These are phyloP conservation scores for Callipepla californica DNA, from an alignment of 2,113 vertebrate species.

Conservation along the genomic window DNA sequence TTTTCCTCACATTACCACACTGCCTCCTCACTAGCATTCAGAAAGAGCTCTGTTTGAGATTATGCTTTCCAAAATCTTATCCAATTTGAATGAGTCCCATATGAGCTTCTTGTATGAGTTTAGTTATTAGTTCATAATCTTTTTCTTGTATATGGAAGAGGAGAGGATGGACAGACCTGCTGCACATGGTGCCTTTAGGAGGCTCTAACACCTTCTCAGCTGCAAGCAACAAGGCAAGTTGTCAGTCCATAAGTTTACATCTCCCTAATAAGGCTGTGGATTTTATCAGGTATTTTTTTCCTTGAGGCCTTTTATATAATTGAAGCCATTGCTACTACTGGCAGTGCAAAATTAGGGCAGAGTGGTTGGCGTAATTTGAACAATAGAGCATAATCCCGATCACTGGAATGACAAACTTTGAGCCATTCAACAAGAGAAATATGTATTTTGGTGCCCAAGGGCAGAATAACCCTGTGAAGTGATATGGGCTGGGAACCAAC, in stretches of 20 bases:
- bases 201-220: background rate
- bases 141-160: background rate
- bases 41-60: background rate
- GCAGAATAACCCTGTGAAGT: fast-evolving
- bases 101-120: background rate
- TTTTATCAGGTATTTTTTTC: constrained; percentile 7
- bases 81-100: background rate
- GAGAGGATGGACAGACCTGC: background rate
- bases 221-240: background rate
- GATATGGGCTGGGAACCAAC: background rate
- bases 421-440: background rate
- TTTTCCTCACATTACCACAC: background rate
- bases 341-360: background rate
- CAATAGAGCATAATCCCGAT: background rate
- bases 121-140: background rate
- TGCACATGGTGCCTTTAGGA: background rate
- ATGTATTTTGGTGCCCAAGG: background rate
- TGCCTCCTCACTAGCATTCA: background rate
- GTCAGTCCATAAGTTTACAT: background rate
- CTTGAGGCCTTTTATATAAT: background rate
- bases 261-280: fast-evolving
- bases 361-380: background rate
- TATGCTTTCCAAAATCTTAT: background rate
- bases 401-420: background rate
- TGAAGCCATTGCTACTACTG: background rate